Conservation (phyloP, 2,113 vertebrate species). For the Xenus cinereus region DNA sequence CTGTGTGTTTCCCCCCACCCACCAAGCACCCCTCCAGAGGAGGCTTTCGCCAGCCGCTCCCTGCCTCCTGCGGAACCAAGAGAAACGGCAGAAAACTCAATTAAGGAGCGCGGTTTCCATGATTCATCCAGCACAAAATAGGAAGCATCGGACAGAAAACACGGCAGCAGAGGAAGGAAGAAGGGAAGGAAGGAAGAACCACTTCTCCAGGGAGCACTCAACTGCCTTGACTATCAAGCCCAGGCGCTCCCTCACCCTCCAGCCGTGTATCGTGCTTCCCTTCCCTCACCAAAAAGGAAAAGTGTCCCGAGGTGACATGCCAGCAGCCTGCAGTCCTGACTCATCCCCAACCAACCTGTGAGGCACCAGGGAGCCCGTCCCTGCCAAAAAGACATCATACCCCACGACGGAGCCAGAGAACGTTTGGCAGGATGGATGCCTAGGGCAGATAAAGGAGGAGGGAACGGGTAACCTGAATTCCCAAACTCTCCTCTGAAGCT, state of each 20-base stretch:
- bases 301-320: not conserved
- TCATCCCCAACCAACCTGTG: not conserved
- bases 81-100: not conserved
- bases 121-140: not conserved
- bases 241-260: not conserved
- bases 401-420: not conserved
- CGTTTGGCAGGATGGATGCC: not conserved
- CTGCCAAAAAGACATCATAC: slow-evolving; percentile 1
- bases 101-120: not conserved
- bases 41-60: not conserved
- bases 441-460: not conserved
- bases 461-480: not conserved
- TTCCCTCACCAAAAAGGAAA: not conserved
- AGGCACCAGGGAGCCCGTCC: not conserved
- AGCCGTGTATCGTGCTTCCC: not conserved
- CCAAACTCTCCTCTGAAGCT: not conserved
- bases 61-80: not conserved
- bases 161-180: not conserved
- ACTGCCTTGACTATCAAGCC: not conserved
- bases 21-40: not conserved
- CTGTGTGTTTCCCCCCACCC: not conserved
- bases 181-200: not conserved
- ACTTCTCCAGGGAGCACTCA: not conserved
- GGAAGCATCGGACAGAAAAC: not conserved
- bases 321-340: not conserved